Base-by-base conservation (phyloP, 2,113 vertebrate genomes). In the Bettongia penicillata region DNA sequence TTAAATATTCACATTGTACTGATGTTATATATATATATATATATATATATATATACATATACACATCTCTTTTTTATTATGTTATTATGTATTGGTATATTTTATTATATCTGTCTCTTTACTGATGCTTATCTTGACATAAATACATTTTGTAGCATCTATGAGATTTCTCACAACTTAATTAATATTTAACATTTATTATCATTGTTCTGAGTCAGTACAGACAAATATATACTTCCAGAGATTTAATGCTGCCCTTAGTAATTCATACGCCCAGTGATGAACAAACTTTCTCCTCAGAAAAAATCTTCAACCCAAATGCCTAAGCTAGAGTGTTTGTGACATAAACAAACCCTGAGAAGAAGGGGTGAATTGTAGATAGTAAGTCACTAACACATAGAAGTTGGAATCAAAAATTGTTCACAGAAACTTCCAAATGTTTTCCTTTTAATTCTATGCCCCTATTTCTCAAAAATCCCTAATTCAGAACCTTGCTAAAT, bases 171-270 rank as follows among this genome's bases (percentile, higher is more conserved):
- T 91, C 92, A 94, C 55, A 96, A 91, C 91, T 90, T 94, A 95
- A 94, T 97, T 96, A 95, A 97, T 97, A 95, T 94, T 97, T 97
- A 96, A 95, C 77, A 94, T 93, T 93, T 96, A 96, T 93, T 93
- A 94, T 96, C 94, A 91, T 52, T 96, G 94, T 97, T 93, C 91
- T 92, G 93, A 93, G 95, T 90, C 94, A 90, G 53, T 89, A 89
- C 53, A 92, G 92, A 55, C 47, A 94, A 77, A 98, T 95, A 93
- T 51, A 95, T 97, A 93, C 95, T 96, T 93, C 95, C 96, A 48
- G 93, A 93, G 90, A 96, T 95, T 96, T 97, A 96, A 92, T 93
- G 89, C 91, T 91, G 91, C 92, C 90, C 90, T 92, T 92, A 90
- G 91, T 95, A 91, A 97, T 96, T 97, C 92, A 95, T 96, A 92